Evolutionary conservation across 2,113 vertebrate genomes (phyloP).

Genomic region (Numida meleagris): DNA sequence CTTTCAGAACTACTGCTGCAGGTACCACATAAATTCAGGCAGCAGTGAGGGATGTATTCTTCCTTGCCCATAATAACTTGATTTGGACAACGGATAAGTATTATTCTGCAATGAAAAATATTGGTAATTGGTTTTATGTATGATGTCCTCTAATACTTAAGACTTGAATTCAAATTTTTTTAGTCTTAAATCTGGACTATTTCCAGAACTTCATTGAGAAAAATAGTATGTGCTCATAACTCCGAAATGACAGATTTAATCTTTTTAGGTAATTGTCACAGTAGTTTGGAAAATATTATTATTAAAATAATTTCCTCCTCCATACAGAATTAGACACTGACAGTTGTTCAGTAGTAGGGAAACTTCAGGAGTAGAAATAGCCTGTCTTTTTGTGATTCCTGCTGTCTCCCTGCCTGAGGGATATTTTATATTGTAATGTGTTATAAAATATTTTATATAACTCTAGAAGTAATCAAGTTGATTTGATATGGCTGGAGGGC

Average conservation of each 20-base stretch:
- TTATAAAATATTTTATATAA: background rate
- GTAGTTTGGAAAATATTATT: slow-evolving; percentile 18
- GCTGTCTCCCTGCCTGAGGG: background rate
- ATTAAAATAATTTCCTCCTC: slow-evolving; percentile 48
- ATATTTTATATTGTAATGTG: background rate
- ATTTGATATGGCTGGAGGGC: background rate
- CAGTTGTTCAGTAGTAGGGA: background rate
- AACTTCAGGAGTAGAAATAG: slow-evolving; percentile 12
- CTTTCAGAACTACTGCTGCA: background rate
- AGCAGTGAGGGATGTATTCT: background rate
- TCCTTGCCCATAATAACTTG: background rate
- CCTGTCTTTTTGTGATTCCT: background rate
- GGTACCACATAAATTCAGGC: background rate
- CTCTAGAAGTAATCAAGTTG: background rate
- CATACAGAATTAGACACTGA: background rate
- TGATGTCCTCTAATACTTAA: background rate
- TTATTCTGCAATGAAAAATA: background rate
- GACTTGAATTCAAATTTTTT: background rate
- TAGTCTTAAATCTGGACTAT: background rate
- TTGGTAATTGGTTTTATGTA: background rate
- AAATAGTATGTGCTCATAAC: background rate
- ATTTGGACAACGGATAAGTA: background rate
- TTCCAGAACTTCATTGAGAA: background rate
- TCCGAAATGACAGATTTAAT: background rate
- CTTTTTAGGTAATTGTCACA: background rate